These are phyloP conservation scores for Drosophila algonquin DNA, from an alignment of 2,888 invertebrate genomes.

Conservation along the genomic window DNA sequence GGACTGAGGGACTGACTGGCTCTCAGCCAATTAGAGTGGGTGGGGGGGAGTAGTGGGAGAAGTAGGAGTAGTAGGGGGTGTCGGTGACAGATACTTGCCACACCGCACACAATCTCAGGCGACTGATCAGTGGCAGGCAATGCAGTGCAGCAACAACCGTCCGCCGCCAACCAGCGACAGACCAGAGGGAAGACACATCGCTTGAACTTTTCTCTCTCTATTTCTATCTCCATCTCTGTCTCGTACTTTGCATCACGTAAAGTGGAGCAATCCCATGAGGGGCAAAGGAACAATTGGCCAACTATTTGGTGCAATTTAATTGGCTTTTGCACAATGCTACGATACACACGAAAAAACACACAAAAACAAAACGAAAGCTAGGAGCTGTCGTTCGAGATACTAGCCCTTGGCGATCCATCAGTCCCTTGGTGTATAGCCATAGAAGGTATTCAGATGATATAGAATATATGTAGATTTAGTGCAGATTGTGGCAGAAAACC, in stretches of 20 bases:
- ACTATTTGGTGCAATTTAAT: conserved; percentile 33
- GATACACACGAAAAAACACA: neutral
- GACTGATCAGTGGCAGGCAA: conserved; percentile 58
- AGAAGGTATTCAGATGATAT: no score
- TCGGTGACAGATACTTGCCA: conserved; percentile 4
- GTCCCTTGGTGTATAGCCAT: no score
- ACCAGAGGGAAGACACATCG: conserved; percentile 9
- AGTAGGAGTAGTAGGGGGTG: neutral
- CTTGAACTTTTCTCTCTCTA: conserved; percentile 10
- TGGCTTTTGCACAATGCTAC: conserved; percentile 17
- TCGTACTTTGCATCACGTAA: conserved; percentile 40
- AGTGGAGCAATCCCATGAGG: conserved; percentile 51
- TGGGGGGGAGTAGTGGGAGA: neutral
- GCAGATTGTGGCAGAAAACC: no score
- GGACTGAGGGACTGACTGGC: conserved; percentile 21
- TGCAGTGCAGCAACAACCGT: neutral
- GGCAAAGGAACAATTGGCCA: conserved; percentile 16
- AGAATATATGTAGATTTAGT: no score
- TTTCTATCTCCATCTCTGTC: neutral
- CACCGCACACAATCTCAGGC: conserved; percentile 43
- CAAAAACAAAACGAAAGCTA: neutral
- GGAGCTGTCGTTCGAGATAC: no score
- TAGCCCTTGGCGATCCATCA: no score
- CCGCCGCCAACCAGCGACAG: conserved; percentile 2
- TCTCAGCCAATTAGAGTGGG: conserved; percentile 26